Percentiles rank a stretch among this genome's conserved stretches.
Evolutionary conservation across 1,140 invertebrate species (phyloP).

Genomic region (Euwallacea similis): DNA sequence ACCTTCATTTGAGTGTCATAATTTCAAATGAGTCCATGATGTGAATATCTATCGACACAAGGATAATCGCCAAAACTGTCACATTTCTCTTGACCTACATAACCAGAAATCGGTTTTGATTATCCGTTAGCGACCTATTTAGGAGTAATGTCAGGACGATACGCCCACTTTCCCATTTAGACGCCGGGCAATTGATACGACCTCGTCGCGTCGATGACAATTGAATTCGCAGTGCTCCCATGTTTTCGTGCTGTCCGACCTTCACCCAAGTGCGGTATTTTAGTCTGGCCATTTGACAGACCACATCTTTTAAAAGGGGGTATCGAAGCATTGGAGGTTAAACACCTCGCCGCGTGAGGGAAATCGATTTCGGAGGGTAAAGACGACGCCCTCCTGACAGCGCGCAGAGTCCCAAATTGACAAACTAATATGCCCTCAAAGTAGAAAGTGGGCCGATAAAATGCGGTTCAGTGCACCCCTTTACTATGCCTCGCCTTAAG

Average conservation of each 20-base stretch:
- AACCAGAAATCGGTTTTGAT: neutral
- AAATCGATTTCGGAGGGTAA: constrained; percentile 24
- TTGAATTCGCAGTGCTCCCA: neutral
- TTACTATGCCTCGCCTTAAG: neutral
- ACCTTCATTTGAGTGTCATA: too few relatives aligned
- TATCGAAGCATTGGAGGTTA: constrained; percentile 6
- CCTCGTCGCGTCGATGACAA: constrained; percentile 3
- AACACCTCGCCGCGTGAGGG: constrained; percentile 20
- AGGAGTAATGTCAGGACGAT: neutral
- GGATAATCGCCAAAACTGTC: neutral
- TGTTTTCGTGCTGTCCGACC: neutral
- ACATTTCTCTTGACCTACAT: neutral
- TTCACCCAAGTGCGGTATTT: neutral
- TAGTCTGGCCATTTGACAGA: too few relatives aligned
- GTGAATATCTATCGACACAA: neutral
- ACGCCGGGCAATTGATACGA: constrained; percentile 5
- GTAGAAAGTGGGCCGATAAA: too few relatives aligned
- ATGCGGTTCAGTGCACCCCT: constrained; percentile 6
- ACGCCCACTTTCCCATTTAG: constrained; percentile 9
- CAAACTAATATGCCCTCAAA: too few relatives aligned
- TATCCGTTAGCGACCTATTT: neutral
- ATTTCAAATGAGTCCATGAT: neutral
- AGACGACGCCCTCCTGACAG: constrained; percentile 24
- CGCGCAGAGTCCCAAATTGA: neutral
- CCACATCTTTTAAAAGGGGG: too few relatives aligned